A percentile compares a stretch with the other conserved stretches of the same genome.
These are phyloP conservation scores for Harpagus bidentatus DNA, from an alignment of 2,113 vertebrate genomes.

Conservation along the genomic window DNA sequence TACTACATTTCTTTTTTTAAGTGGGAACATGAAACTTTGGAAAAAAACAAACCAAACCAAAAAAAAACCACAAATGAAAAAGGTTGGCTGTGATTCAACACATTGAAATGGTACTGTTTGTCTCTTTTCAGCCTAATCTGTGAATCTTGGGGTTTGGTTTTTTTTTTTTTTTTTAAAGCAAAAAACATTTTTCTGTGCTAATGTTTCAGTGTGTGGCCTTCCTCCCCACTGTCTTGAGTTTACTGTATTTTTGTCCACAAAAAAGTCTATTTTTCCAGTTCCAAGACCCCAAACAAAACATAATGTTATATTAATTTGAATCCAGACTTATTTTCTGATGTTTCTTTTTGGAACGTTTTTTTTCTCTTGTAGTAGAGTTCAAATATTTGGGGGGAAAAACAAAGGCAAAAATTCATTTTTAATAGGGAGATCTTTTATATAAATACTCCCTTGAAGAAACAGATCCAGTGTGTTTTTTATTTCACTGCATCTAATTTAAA, in stretches of 20 bases:
- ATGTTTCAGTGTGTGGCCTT: not conserved
- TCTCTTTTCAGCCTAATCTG: not conserved
- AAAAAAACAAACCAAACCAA: not conserved
- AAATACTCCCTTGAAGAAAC: not conserved
- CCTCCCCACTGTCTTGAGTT: not conserved
- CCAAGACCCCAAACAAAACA: not conserved
- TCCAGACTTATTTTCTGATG: not conserved
- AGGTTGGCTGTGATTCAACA: not conserved
- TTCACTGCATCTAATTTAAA: not conserved
- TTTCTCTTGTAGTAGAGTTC: not conserved
- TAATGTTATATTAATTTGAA: not conserved
- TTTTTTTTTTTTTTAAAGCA: not conserved
- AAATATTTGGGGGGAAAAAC: not conserved
- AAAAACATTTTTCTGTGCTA: accelerated
- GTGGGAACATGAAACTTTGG: not conserved
- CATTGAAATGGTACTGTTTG: not conserved
- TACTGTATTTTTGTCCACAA: not conserved
- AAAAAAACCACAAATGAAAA: not conserved
- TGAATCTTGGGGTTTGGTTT: not conserved
- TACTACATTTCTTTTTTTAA: not conserved
- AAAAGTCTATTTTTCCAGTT: not conserved
- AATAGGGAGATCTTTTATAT: not conserved
- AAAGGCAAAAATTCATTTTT: not conserved
- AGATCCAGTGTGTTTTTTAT: not conserved
- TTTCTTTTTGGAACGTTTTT: not conserved